Evolutionary conservation across 2,113 vertebrate species (phyloP), one percentile per base, ranked within the genome.

Genomic region (Phyllopteryx taeniolatus): DNA sequence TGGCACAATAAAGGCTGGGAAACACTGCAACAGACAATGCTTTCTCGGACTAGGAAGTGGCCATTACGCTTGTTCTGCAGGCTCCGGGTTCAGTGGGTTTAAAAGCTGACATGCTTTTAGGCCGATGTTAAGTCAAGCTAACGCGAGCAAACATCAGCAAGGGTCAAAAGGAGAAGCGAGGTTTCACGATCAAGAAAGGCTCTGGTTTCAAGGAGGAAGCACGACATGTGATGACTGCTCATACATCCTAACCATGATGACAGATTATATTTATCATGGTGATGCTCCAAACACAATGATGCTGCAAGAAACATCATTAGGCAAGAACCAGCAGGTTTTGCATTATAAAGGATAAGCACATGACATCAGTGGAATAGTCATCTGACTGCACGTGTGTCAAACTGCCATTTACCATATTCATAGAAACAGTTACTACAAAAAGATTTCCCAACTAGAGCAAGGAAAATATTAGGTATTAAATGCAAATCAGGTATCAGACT

Each of bases 141-240:
- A 79, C 43, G 5, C 43, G 60, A 75, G 68, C 67, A 27, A 68
- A 61, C 9, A 72, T 31, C 60, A 57, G 54, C 42, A 46, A 57
- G 46, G 62, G 73, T 86, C 72, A 81, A 76, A 76, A 84, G 67
- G 61, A 81, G 80, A 84, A 87, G 73, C 81, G 67, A 79, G 57
- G 74, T 70, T 60, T 64, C 61, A 73, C 51, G 33, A 51, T 49
- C 43, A 68, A 43, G 19, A 44, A 54, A 56, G 33, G 51, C 53
- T 76, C 46, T 0, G 22, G 72, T 77, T 79, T 78, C 59, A 69
- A 84, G 68, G 64, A 84, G 81, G 88, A 85, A 87, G 85, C 39
- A 67, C 3, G 57, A 5, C 85, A 89, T 85, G 86, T 88, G 88
- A 90, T 70, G 51, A 73, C 35, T 12, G 33, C 27, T 81, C 74